Evolutionary conservation across 2,113 vertebrate genomes (phyloP), one percentile per base, ranked within the genome.

Genomic region (Macrotis lagotis): DNA sequence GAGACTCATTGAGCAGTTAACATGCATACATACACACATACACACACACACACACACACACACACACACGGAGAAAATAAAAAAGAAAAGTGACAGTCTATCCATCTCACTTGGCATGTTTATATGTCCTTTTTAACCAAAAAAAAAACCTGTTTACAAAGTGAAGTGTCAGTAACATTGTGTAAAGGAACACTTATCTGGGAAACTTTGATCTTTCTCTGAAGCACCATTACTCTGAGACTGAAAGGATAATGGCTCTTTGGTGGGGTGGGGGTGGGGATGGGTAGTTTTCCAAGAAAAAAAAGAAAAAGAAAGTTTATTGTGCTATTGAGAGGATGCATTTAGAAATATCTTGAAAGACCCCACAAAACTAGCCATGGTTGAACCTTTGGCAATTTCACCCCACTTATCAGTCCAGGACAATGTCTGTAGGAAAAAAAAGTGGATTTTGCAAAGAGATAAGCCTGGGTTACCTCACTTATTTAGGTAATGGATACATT

Each of bases 81-180:
- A 96, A 94, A 96, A 96, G 97, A 95, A 96, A 97, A 97, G 93
- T 92, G 96, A 92, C 98, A 96, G 96, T 94, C 98, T 95, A 97
- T 98, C 98, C 96, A 94, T 98, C 98, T 98, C 97, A 94, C 97
- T 97, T 96, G 96, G 97, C 98, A 97, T 98, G 98, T 98, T 98
- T 98, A 98, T 97, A 97, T 97, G 98, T 98, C 95, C 98, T 98
- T 95, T 95, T 97, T 97, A 98, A 96, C 97, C 92, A 97, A 96
- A 98, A 98, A 98, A 97, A 97, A 97, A 93, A 91, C 31, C 96
- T 98, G 98, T 98, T 98, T 98, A 98, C 98, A 97, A 97, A 98
- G 97, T 53, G 1, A 98, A 98, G 98, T 98, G 98, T 98, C 93
- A 31, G 98, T 98, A 98, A 98, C 98, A 97, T 94, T 98, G 98